Evolutionary conservation across 2,888 invertebrate genomes (phyloP).

Genomic region (Crossocerus cetratus): DNA sequence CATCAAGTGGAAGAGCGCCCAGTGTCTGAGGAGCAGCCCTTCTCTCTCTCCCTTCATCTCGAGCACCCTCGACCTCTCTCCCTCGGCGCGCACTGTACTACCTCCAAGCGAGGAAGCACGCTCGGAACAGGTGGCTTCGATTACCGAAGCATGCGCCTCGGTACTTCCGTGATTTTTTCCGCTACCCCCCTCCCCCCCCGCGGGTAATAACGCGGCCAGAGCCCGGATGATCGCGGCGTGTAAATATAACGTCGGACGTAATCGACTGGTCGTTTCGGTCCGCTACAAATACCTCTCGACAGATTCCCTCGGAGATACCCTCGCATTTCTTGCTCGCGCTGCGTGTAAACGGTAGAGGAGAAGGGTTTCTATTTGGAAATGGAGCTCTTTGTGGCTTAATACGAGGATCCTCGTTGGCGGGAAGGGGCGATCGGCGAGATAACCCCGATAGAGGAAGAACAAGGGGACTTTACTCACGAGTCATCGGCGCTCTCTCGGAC

Average conservation of each 20-base stretch:
- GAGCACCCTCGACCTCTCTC: too few relatives aligned
- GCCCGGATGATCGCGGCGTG: slow-evolving; percentile 25
- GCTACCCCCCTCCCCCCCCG: too few relatives aligned
- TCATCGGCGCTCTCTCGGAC: slow-evolving; percentile 46
- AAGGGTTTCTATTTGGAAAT: background rate
- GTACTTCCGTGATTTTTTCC: slow-evolving; percentile 59
- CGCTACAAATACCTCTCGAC: background rate
- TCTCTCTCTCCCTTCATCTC: too few relatives aligned
- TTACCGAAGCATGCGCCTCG: slow-evolving; percentile 54
- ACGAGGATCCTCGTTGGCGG: background rate
- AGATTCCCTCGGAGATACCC: background rate
- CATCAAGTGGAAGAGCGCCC: too few relatives aligned
- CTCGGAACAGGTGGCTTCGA: slow-evolving; percentile 60
- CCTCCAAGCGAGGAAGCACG: slow-evolving; percentile 44
- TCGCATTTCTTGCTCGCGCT: background rate
- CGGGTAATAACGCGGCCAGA: slow-evolving; percentile 38
- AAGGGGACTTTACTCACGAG: slow-evolving; percentile 57
- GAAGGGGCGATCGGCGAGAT: slow-evolving; percentile 36
- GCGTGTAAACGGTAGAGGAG: slow-evolving; percentile 19
- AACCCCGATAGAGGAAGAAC: slow-evolving; percentile 37
- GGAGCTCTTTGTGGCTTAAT: background rate
- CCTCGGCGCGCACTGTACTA: slow-evolving; percentile 37
- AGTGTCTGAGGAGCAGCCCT: too few relatives aligned
- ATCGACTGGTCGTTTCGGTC: slow-evolving; percentile 16
- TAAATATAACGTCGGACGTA: slow-evolving; percentile 43